These are phyloP conservation scores for Drosophila melanogaster DNA, from an alignment of 1,140 invertebrate genomes.

Conservation along the genomic window Release_6_plus_ISO1_MT NT_033779.5:3955001-3955500, in stretches of 20 bases:
- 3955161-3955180: no score
- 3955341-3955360: neutral
- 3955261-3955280: no score
- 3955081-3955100: constrained; percentile 6
- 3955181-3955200: no score
- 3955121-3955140: constrained; percentile 1
- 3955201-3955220: no score
- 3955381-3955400: neutral
- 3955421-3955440: constrained; percentile 21
- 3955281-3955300: neutral
- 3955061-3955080: constrained; percentile 28
- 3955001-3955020: constrained; percentile 51
- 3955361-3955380: neutral
- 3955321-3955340: neutral
- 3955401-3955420: constrained; percentile 6
- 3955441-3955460: constrained; percentile 8
- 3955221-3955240: no score
- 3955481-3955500: constrained; percentile 58
- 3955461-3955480: constrained; percentile 5
- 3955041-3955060: constrained; percentile 4
- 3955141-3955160: neutral
- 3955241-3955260: neutral
- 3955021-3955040: constrained; percentile 45
- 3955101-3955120: constrained; percentile 1
- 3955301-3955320: neutral